Base-by-base conservation (phyloP, 2,888 invertebrate species). In the Fragum whitleyi region DNA sequence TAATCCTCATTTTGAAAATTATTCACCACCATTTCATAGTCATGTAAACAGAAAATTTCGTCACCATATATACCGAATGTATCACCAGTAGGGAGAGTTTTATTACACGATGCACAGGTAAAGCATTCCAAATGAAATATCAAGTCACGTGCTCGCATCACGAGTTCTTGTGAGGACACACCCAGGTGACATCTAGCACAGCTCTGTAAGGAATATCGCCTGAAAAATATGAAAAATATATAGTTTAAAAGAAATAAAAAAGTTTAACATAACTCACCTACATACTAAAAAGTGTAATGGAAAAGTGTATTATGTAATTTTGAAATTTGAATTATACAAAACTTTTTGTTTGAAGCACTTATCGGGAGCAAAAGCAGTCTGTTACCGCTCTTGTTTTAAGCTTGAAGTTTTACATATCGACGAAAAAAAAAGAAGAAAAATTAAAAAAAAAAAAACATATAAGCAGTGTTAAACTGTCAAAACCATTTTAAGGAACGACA, bases 51-150 rank as follows among this genome's bases (percentile, higher is more conserved):
- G 93, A 97, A 96, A 68, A 97, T 96, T 82, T 97, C 95, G 70
- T 96, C 96, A 87, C 97, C 97, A 83, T 97, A 95, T 96, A 98
- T 96, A 39, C 98, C 98, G 94, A 98, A 98, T 89, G 97, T 97
- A 92, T 98, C 98, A 28, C 98, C 98, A 91, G 97, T 97, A 81
- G 96, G 96, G 83, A 98, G 95, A 71, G 96, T 96, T 53, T 96
- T 95, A 68, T 97, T 96, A 93, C 98, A 98, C 55, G 97, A 96
- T 76, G 96, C 96, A 94, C 98, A 98, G 47, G 97, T 96, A 95
- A 98, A 98, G 94, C 98, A 98, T 87, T 96, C 96, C 77, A 98
- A 95, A 94, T 98, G 98, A 94, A 97, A 98, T 79, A 98, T 97
- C 91, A 96, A 95, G 88, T 97, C 97, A 59, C 97, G 95, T 0